Evolutionary conservation across 2,888 invertebrate genomes (phyloP).

Genomic region (Pseudococcus longispinus): DNA sequence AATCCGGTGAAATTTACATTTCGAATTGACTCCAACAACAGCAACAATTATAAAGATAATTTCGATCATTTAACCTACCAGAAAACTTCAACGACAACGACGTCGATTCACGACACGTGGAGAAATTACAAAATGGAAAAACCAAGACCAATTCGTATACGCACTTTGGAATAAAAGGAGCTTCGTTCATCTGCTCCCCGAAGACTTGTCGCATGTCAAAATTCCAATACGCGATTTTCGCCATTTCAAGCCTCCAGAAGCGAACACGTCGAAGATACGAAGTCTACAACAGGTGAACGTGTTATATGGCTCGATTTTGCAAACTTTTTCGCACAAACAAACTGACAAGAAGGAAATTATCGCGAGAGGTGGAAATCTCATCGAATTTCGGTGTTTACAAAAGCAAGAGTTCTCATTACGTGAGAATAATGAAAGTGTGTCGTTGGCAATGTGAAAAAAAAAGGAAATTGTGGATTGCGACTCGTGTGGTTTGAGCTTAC

Average conservation of each 20-base stretch:
- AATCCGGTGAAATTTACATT: too few species aligned
- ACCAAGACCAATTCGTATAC: not conserved
- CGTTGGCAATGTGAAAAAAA: not conserved
- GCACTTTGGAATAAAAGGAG: not conserved
- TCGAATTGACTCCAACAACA: not conserved
- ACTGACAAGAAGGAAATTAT: conserved; percentile 6
- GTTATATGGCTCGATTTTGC: not conserved
- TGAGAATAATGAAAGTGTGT: not conserved
- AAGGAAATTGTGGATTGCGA: not conserved
- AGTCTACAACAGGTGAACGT: not conserved
- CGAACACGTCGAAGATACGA: not conserved
- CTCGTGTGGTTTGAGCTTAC: not conserved
- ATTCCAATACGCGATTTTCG: not conserved
- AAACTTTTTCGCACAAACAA: not conserved
- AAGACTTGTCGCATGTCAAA: conserved; percentile 4
- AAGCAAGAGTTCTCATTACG: not conserved
- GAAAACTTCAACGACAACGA: not conserved
- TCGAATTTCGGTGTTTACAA: not conserved
- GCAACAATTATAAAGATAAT: not conserved
- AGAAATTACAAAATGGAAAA: not conserved
- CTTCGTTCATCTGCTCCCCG: not conserved
- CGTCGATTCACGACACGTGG: not conserved
- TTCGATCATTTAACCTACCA: not conserved
- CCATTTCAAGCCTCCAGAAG: not conserved
- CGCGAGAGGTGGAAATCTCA: not conserved